Conservation (phyloP, 2,113 vertebrate genomes). For the Ahaetulla prasina region DNA sequence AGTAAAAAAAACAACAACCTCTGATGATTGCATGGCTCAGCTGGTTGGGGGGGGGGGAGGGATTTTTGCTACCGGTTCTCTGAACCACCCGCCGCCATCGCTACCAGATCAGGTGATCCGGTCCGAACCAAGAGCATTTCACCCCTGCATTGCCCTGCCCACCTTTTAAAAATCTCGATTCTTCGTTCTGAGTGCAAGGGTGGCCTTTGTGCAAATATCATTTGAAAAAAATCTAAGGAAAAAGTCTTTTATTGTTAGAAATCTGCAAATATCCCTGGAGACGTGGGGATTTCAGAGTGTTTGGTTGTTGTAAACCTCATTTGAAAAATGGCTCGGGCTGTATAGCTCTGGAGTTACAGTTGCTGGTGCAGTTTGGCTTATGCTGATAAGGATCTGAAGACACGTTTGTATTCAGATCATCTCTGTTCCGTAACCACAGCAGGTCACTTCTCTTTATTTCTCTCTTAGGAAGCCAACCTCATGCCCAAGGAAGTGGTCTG, state of each 20-base stretch:
- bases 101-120: too few relatives aligned
- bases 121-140: too few relatives aligned
- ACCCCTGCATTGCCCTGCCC: too few relatives aligned
- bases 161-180: background rate
- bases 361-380: background rate
- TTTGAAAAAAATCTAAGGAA: background rate
- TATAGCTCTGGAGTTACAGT: too few relatives aligned
- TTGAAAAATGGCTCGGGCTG: background rate
- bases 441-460: background rate
- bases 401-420: too few relatives aligned
- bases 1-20: too few relatives aligned
- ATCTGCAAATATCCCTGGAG: background rate
- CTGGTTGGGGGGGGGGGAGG: too few relatives aligned
- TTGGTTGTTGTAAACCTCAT: background rate
- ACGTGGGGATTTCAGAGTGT: too few relatives aligned
- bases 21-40: too few relatives aligned
- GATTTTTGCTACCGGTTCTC: too few relatives aligned
- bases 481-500: accelerated
- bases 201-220: background rate
- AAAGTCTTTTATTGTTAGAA: background rate
- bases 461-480: background rate
- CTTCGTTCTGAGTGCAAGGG: background rate
- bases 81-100: too few relatives aligned
- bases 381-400: background rate
- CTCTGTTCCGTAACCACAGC: background rate